phyloP scores from a whole-genome alignment of 2,113 vertebrate genomes.

The Tylochromis polylepis region DNA sequence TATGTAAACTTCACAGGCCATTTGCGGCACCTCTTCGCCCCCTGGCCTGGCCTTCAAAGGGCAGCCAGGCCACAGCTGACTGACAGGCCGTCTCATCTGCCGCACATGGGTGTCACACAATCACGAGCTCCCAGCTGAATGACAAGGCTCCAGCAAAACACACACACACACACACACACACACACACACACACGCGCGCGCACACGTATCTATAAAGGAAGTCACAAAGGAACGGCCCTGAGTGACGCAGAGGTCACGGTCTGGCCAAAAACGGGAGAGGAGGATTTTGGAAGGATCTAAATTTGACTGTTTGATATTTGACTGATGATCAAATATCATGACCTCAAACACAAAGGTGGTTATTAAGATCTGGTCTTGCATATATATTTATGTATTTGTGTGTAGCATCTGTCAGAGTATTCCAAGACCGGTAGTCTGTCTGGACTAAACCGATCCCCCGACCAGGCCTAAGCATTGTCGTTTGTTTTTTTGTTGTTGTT shows the following conservation, averaged over 20 bases:
- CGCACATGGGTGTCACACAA: slow-evolving; percentile 83
- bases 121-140: slow-evolving; percentile 59
- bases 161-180: not conserved
- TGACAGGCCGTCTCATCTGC: slow-evolving; percentile 92
- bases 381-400: not conserved
- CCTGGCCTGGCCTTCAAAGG: slow-evolving; percentile 92
- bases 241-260: slow-evolving; percentile 67
- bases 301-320: not conserved
- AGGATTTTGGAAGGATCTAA: slow-evolving; percentile 30
- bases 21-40: slow-evolving; percentile 91
- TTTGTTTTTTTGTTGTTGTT: not conserved
- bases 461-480: fast-evolving
- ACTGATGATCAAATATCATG: not conserved
- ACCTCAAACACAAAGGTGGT: not conserved
- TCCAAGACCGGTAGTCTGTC: fast-evolving
- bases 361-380: not conserved
- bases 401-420: not conserved
- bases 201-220: not conserved
- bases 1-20: slow-evolving; percentile 99
- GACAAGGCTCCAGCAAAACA: slow-evolving; percentile 17
- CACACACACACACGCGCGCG: not conserved
- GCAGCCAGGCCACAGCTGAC: slow-evolving; percentile 82
- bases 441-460: too few species aligned
- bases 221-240: slow-evolving; percentile 63
- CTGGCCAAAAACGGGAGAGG: slow-evolving; percentile 19